Conservation (phyloP, 2,888 invertebrate species). For the Chelonus formosanus region DNA sequence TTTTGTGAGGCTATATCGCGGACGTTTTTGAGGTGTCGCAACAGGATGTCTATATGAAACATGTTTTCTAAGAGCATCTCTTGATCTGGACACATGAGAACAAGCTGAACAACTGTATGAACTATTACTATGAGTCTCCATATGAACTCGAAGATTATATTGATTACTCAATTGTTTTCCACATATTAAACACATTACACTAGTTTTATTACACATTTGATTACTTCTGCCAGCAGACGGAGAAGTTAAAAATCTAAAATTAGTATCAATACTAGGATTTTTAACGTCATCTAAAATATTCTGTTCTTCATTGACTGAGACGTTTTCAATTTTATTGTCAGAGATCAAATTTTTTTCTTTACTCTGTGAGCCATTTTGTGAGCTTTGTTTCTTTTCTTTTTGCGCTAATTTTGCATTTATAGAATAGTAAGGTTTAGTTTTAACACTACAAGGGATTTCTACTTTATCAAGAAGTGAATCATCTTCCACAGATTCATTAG, state of each 20-base stretch:
- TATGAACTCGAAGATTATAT: slow-evolving; percentile 88
- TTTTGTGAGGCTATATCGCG: slow-evolving; percentile 56
- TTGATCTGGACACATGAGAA: slow-evolving; percentile 85
- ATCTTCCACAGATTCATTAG: slow-evolving; percentile 46
- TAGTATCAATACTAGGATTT: slow-evolving; percentile 45
- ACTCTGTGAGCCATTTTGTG: slow-evolving; percentile 13
- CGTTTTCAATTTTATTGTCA: slow-evolving; percentile 44
- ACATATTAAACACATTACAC: slow-evolving; percentile 82
- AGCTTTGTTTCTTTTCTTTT: slow-evolving; percentile 49
- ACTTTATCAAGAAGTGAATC: slow-evolving; percentile 55
- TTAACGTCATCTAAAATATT: slow-evolving; percentile 55
- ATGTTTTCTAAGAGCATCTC: slow-evolving; percentile 88
- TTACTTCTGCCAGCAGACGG: slow-evolving; percentile 16
- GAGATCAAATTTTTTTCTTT: neutral
- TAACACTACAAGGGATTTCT: slow-evolving; percentile 59
- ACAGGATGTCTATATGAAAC: slow-evolving; percentile 86
- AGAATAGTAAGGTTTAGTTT: slow-evolving; percentile 62
- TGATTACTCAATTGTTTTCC: slow-evolving; percentile 90
- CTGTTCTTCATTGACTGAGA: slow-evolving; percentile 43
- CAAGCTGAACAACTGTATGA: slow-evolving; percentile 88
- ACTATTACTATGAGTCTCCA: slow-evolving; percentile 90
- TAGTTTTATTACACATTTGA: slow-evolving; percentile 57
- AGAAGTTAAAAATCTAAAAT: slow-evolving; percentile 36
- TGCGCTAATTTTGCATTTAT: slow-evolving; percentile 62
- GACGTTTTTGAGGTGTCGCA: slow-evolving; percentile 65